Evolutionary conservation across 2,888 invertebrate genomes (phyloP), one percentile per base, ranked within the genome.

Genomic region (Molorchus minor): DNA sequence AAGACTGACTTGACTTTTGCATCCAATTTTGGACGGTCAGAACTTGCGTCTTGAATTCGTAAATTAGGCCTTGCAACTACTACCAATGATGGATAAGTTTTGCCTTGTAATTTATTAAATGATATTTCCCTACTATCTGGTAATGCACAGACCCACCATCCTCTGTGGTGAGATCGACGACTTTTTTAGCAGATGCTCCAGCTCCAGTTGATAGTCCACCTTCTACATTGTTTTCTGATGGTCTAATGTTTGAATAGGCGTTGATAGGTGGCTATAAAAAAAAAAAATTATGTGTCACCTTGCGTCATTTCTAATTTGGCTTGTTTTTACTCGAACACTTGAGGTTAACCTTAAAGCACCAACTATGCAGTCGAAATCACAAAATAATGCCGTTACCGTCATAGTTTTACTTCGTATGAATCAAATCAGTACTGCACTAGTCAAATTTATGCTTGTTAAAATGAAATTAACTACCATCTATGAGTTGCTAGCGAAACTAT

Each of bases 51-150:
- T 75, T 90, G 90, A 0, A 87, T 84, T 54, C 88, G 86, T 0
- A 94, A 84, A 81, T 89, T 89, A 0, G 93, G 93, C 21, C 92
- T 86, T 0, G 93, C 93, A 15, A 91, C 86, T 0, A 94, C 93
- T 21, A 94, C 92, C 46, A 94, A 81, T 0, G 94, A 94, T 0
- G 94, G 94, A 80, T 90, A 94, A 0, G 93, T 94, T 78, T 93
- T 91, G 33, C 92, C 89, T 81, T 88, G 88, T 54, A 91, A 78
- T 56, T 92, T 92, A 74, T 89, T 90, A 72, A 91, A 90, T 0
- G 90, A 87, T 2, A 92, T 87, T 78, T 93, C 92, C 40, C 87
- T 82, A 0, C 88, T 87, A 72, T 90, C 88, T 0, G 89, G 87
- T 0, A 85, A 82, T 69, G 88, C 87, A 60, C 81, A 81, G n/a